These are phyloP conservation scores for Ceratosolen fusciceps DNA, from an alignment of 1,140 invertebrate genomes.

Conservation along the genomic window DNA sequence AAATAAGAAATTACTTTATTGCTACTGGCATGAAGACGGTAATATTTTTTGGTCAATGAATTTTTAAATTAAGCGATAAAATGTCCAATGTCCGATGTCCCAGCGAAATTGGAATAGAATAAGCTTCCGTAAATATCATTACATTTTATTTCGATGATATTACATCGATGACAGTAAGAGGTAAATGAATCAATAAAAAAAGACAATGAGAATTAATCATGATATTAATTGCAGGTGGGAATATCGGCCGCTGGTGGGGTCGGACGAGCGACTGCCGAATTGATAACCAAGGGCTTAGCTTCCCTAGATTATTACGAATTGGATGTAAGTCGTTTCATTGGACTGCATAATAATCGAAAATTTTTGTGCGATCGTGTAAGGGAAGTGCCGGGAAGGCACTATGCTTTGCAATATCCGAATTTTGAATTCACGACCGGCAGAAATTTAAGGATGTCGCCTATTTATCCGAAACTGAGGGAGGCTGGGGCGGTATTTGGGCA, in stretches of 20 bases:
- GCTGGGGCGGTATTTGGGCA: constrained; percentile 97
- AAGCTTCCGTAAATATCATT: too few relatives aligned
- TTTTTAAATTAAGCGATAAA: neutral
- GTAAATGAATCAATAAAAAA: neutral
- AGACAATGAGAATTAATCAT: neutral
- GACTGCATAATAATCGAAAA: constrained; percentile 95
- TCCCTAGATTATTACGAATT: constrained; percentile 91
- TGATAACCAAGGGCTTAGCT: constrained; percentile 87
- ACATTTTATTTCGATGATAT: neutral
- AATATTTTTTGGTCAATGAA: constrained; percentile 30
- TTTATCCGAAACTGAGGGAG: constrained; percentile 92
- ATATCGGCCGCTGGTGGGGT: constrained; percentile 94
- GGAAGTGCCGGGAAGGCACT: constrained; percentile 93
- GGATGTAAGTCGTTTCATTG: constrained; percentile 93
- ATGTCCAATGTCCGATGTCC: too few relatives aligned
- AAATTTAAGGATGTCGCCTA: constrained; percentile 94
- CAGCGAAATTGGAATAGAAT: too few relatives aligned
- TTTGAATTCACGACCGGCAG: constrained; percentile 89
- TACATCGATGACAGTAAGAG: neutral
- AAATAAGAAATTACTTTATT: constrained; percentile 95
- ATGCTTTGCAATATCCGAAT: constrained; percentile 87
- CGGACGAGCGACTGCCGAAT: constrained; percentile 90
- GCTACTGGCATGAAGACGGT: constrained; percentile 95
- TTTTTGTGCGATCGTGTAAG: constrained; percentile 93
- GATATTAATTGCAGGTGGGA: constrained; percentile 73